Conservation (phyloP, 1,140 invertebrate species). For the Telenomus remus region DNA sequence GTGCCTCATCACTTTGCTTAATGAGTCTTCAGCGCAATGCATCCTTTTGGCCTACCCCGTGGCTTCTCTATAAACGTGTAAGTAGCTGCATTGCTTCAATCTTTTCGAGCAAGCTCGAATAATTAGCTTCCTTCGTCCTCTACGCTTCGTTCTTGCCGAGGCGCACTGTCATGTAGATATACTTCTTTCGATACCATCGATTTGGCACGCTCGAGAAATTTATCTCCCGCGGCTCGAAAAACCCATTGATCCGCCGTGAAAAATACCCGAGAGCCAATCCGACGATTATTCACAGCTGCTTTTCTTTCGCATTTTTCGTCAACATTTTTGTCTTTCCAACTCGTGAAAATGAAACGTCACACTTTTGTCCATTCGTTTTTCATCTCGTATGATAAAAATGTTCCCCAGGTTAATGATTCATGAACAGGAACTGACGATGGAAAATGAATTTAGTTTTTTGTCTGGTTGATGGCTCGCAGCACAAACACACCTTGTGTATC, state of each 20-base stretch:
- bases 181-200: slow-evolving; percentile 33
- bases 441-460: too few species aligned
- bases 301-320: slow-evolving; percentile 8
- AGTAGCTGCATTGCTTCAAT: slow-evolving; percentile 52
- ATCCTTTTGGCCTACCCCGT: slow-evolving; percentile 17
- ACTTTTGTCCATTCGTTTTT: too few species aligned
- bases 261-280: background rate
- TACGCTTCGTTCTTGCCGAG: slow-evolving; percentile 43
- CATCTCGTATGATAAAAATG: too few species aligned
- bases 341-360: too few species aligned
- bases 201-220: slow-evolving; percentile 32
- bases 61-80: slow-evolving; percentile 21
- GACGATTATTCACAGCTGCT: slow-evolving; percentile 17
- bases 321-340: too few species aligned
- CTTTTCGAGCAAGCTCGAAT: slow-evolving; percentile 48
- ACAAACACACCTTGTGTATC: too few species aligned
- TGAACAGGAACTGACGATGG: too few species aligned
- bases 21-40: slow-evolving; percentile 51
- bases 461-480: too few species aligned
- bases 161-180: slow-evolving; percentile 31
- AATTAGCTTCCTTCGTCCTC: slow-evolving; percentile 53
- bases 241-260: slow-evolving; percentile 12
- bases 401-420: too few species aligned
- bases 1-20: slow-evolving; percentile 58
- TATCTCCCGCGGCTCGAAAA: slow-evolving; percentile 13